Conservation (phyloP, 2,113 vertebrate species). For the Heloderma charlesbogerti region DNA sequence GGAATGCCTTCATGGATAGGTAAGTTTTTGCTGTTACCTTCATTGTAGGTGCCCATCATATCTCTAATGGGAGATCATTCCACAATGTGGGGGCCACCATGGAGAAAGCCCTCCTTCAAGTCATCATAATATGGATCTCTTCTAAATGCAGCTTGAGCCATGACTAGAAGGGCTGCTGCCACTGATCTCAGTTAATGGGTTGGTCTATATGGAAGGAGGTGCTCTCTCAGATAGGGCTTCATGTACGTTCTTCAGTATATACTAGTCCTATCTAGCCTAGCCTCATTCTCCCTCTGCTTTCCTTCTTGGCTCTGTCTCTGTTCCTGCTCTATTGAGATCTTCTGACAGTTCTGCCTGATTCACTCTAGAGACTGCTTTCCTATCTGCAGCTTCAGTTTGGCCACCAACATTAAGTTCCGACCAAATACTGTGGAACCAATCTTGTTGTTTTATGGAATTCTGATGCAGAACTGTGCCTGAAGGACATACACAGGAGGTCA, state of each 20-base stretch:
- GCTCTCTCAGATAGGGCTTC: background rate
- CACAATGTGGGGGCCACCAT: no score
- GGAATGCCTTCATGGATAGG: no score
- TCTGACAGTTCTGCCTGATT: background rate
- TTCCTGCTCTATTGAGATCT: background rate
- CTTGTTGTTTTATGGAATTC: background rate
- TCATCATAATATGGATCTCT: no score
- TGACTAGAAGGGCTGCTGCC: no score
- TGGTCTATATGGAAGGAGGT: no score
- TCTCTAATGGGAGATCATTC: no score
- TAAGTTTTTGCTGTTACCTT: no score
- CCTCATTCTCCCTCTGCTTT: background rate
- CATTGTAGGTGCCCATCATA: no score
- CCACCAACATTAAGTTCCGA: background rate
- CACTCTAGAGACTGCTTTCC: background rate
- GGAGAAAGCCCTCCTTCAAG: no score
- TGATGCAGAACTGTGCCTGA: background rate
- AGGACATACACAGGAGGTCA: background rate
- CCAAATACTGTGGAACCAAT: background rate
- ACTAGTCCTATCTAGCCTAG: no score
- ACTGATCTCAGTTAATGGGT: no score
- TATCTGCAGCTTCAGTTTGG: background rate
- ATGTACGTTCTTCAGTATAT: background rate
- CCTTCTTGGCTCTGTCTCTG: background rate
- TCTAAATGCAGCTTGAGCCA: no score